Conservation (phyloP, 2,797 vertebrate species). For the Micrastur ruficollis region DNA sequence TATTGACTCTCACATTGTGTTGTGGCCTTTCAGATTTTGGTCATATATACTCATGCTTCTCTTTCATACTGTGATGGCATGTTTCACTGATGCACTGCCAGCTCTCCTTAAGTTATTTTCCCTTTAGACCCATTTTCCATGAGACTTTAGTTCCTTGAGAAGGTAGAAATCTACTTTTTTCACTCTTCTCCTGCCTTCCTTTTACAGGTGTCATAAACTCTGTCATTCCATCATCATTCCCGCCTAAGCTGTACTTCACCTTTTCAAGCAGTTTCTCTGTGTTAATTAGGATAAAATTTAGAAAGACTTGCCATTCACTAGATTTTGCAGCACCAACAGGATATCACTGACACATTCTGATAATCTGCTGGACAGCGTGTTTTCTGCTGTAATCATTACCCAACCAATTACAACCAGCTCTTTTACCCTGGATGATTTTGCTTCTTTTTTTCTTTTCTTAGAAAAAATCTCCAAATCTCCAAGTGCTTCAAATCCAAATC, state of each 20-base stretch:
- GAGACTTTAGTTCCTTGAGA: background rate
- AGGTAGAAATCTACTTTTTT: background rate
- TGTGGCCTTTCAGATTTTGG: background rate
- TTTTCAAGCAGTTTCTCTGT: background rate
- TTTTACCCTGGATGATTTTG: background rate
- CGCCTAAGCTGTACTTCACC: background rate
- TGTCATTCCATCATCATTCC: background rate
- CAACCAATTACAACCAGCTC: background rate
- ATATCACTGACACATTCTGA: background rate
- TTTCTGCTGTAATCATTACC: background rate
- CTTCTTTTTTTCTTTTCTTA: background rate
- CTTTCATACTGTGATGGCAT: background rate
- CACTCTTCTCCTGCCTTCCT: background rate
- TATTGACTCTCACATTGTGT: background rate
- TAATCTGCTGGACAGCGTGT: background rate
- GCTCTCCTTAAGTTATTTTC: background rate
- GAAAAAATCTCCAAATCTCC: background rate
- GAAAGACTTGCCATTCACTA: background rate
- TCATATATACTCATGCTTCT: background rate
- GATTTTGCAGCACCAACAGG: background rate
- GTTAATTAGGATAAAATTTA: background rate
- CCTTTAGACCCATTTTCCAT: background rate
- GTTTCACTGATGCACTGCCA: background rate
- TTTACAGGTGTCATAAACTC: background rate
- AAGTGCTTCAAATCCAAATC: background rate